Base-by-base conservation (phyloP, 2,888 invertebrate genomes). In the Phyllotreta cruciferae region DNA sequence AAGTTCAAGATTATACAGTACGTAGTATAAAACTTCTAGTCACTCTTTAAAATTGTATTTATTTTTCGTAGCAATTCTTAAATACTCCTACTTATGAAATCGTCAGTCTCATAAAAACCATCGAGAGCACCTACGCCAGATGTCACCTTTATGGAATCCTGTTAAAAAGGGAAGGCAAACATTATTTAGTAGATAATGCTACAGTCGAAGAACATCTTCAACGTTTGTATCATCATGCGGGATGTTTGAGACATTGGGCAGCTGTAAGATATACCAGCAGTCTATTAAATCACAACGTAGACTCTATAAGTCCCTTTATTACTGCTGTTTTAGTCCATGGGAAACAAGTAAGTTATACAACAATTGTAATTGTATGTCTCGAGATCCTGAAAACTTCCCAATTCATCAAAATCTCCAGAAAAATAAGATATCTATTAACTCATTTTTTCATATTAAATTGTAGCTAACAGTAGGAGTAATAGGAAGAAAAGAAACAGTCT, bases 251-350 rank as follows among this genome's bases (percentile, higher is more conserved):
- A 6, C 91, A 93, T 81, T 96, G 96, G 96, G 90, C 92, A 69
- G 95, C 93, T 37, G 96, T 99, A 49, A 88, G 99, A 57, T 94
- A 96, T 81, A 96, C 97, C 77, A 96, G 96, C 69, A 96, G 96
- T 73, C 85, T 98, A 60, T 85, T 99, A 64, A 89, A 90, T 80
- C 98, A 98, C 81, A 92, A 95, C 60, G 98, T 98, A 7, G 98
- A 99, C 83, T 96, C 96, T 68, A 94, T 99, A 75, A 97, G 97
- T 81, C 99, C 99, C 4, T 97, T 96, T 78, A 96, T 99, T 75
- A 99, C 99, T 44, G 94, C 96, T 41, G 94, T 99, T 70, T 86
- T 99, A 52, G 99, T 99, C 44, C 93, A 96, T 81, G 98, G 98
- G 66, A 99, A 98, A 82, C 97, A 98, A 87, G 94, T 94, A 75